Evolutionary conservation across 2,888 invertebrate species (phyloP).

Genomic region (Theristus sp.): DNA sequence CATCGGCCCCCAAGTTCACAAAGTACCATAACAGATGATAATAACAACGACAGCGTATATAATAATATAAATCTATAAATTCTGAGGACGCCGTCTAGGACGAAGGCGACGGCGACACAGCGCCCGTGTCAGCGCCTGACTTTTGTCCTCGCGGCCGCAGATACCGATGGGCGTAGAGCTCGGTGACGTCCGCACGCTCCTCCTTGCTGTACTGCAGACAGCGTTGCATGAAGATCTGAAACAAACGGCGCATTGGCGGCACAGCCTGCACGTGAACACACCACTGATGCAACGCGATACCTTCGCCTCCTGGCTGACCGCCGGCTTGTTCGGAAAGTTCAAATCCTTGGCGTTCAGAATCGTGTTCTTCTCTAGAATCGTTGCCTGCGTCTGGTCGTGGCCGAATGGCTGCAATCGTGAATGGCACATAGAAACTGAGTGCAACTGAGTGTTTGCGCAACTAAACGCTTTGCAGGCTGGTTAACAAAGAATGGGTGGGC

Average conservation of each 20-base stretch:
- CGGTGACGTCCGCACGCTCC: slow-evolving; percentile 91
- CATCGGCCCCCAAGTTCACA: too few species aligned
- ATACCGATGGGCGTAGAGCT: slow-evolving; percentile 87
- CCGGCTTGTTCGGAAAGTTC: slow-evolving; percentile 94
- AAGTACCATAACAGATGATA: too few species aligned
- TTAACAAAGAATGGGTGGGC: neutral
- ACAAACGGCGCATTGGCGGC: too few species aligned
- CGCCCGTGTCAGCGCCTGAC: too few species aligned
- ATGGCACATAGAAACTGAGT: slow-evolving; percentile 35
- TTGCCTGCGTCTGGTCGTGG: slow-evolving; percentile 98
- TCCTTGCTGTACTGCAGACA: slow-evolving; percentile 97
- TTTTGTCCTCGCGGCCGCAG: slow-evolving; percentile 66
- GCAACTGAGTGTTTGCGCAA: neutral
- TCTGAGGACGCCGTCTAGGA: too few species aligned
- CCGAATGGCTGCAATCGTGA: slow-evolving; percentile 43
- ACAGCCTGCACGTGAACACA: neutral
- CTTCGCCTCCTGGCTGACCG: slow-evolving; percentile 95
- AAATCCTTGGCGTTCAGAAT: slow-evolving; percentile 98
- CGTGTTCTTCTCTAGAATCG: slow-evolving; percentile 96
- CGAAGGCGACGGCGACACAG: too few species aligned
- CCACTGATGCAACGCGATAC: slow-evolving; percentile 37
- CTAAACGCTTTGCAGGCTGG: neutral
- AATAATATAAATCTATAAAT: too few species aligned
- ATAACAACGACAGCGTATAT: too few species aligned
- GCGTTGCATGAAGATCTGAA: slow-evolving; percentile 93